These are phyloP conservation scores for Rhinolophus ferrumequinum DNA, from an alignment of 2,113 vertebrate species.

Conservation along the genomic window DNA sequence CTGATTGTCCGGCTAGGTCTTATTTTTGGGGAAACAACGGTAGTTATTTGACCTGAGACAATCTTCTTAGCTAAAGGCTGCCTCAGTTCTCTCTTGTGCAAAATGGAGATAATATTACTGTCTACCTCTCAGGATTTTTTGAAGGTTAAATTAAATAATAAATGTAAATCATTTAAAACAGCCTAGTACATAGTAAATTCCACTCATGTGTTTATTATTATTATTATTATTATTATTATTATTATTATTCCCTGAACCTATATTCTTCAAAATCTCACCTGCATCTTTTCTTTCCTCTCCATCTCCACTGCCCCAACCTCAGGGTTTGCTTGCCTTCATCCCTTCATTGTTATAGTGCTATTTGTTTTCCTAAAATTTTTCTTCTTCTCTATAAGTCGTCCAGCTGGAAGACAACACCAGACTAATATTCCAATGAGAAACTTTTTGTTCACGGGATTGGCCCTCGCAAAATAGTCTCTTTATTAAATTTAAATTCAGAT, in stretches of 20 bases:
- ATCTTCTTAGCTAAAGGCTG: neutral
- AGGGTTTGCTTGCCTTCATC: neutral
- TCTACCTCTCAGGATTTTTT: neutral
- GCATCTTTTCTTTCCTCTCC: neutral
- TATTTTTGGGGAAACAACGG: too few relatives aligned
- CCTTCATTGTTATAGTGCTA: neutral
- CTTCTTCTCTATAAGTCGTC: neutral
- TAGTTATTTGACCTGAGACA: neutral
- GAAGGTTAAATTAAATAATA: neutral
- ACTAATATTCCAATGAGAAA: neutral
- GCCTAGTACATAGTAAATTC: neutral
- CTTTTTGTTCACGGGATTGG: neutral
- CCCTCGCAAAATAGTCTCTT: neutral
- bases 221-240: neutral
- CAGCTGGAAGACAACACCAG: neutral
- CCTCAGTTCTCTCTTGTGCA: neutral
- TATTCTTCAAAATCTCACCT: neutral
- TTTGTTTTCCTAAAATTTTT: neutral
- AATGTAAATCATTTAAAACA: neutral
- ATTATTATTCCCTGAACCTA: neutral
- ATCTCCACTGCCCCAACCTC: neutral
- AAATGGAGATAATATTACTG: neutral
- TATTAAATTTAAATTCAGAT: conserved; percentile 42
- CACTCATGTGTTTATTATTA: neutral
- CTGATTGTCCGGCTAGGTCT: too few relatives aligned